A percentile compares a stretch with the other conserved stretches of the same genome.
phyloP scores from a whole-genome alignment of 1,140 invertebrate species.

The Camponotus vicinus region DNA sequence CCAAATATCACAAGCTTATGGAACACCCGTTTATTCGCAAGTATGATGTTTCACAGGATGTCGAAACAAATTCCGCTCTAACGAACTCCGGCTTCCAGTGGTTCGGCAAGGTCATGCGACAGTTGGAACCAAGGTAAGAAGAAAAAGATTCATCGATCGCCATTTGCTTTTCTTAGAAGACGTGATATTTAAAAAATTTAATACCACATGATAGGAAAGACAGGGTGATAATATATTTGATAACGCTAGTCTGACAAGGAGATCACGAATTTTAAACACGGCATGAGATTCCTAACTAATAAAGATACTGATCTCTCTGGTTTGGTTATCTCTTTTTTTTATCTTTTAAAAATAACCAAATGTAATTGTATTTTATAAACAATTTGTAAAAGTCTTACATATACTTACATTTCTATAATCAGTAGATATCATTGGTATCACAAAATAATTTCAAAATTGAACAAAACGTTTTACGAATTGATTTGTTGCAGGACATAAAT shows the following conservation, averaged over 20 bases:
- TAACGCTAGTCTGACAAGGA: slow-evolving; percentile 46
- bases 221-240: slow-evolving; percentile 32
- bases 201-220: background rate
- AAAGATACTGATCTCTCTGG: slow-evolving; percentile 83
- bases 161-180: slow-evolving; percentile 29
- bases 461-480: slow-evolving; percentile 58
- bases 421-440: slow-evolving; percentile 57
- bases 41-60: slow-evolving; percentile 87
- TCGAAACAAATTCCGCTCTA: slow-evolving; percentile 75
- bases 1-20: slow-evolving; percentile 97
- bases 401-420: slow-evolving; percentile 59
- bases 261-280: slow-evolving; percentile 76
- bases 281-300: slow-evolving; percentile 85
- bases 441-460: slow-evolving; percentile 51
- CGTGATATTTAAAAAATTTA: slow-evolving; percentile 31
- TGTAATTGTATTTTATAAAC: slow-evolving; percentile 62
- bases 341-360: slow-evolving; percentile 77
- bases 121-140: slow-evolving; percentile 84
- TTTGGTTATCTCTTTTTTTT: slow-evolving; percentile 77
- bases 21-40: slow-evolving; percentile 95
- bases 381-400: slow-evolving; percentile 53
- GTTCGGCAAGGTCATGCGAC: slow-evolving; percentile 83
- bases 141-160: background rate
- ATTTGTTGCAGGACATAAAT: slow-evolving; percentile 50
- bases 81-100: slow-evolving; percentile 81